These are phyloP conservation scores for Smittia sp. DNA, from an alignment of 2,888 invertebrate species.

Conservation along the genomic window DNA sequence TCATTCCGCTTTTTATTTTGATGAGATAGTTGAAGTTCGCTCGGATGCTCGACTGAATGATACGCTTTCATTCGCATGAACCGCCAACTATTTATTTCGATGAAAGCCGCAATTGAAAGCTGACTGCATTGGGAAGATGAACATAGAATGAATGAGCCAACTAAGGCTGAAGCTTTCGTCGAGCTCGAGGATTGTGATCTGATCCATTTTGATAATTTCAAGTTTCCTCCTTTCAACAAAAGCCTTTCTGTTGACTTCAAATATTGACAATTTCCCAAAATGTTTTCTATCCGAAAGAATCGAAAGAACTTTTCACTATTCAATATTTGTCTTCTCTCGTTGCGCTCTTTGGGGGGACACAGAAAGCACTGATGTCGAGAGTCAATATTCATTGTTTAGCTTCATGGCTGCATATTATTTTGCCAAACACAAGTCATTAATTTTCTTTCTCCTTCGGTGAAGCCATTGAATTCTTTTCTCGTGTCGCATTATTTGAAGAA, in stretches of 20 bases:
- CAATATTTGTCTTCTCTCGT: constrained; percentile 27
- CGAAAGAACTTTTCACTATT: neutral
- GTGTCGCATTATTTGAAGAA: constrained; percentile 29
- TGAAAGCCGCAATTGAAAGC: too few relatives aligned
- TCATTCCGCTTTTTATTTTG: constrained; percentile 3
- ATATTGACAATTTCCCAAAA: constrained; percentile 27
- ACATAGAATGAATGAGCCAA: too few relatives aligned
- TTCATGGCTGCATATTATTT: constrained; percentile 25
- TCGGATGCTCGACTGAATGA: neutral
- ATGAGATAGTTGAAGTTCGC: neutral
- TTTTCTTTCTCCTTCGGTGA: constrained; percentile 32
- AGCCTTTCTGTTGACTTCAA: neutral
- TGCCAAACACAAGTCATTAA: constrained; percentile 40
- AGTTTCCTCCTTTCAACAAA: too few relatives aligned
- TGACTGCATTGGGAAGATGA: too few relatives aligned
- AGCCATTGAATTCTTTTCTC: constrained; percentile 31
- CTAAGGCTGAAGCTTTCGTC: too few relatives aligned
- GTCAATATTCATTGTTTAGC: constrained; percentile 40
- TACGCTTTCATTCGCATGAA: neutral
- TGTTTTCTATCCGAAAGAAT: neutral
- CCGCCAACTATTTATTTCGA: neutral
- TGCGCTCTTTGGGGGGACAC: neutral
- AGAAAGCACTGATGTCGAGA: constrained; percentile 10
- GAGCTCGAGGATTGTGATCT: too few relatives aligned
- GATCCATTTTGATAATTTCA: too few relatives aligned